Evolutionary conservation across 2,113 vertebrate species (phyloP).

Genomic region (Thomomys bottae): DNA sequence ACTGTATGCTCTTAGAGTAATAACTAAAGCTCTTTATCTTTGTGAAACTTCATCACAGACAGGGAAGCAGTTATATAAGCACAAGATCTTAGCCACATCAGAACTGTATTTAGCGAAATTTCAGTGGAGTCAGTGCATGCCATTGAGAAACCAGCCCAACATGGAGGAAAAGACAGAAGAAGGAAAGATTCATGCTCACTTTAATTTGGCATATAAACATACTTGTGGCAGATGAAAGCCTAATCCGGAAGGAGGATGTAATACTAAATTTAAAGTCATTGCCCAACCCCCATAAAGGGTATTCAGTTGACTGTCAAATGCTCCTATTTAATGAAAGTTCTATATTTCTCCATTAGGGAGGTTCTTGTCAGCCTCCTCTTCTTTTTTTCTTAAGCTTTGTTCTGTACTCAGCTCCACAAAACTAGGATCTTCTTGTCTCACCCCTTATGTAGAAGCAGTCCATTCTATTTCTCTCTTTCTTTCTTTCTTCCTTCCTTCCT

Average conservation of each 20-base stretch:
- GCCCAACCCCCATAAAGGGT: neutral
- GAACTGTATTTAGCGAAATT: neutral
- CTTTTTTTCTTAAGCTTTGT: neutral
- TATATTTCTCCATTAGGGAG: neutral
- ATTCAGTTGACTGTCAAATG: neutral
- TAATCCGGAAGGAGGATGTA: neutral
- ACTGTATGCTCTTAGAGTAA: neutral
- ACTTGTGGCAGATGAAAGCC: neutral
- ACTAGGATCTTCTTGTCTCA: neutral
- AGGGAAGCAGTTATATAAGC: constrained; percentile 8
- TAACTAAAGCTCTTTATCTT: neutral
- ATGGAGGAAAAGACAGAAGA: neutral
- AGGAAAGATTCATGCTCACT: neutral
- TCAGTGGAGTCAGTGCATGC: neutral
- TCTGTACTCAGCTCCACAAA: neutral
- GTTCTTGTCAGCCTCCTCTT: neutral
- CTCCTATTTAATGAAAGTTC: neutral
- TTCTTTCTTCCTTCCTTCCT: too few species aligned
- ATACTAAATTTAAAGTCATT: neutral
- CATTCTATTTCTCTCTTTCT: too few species aligned
- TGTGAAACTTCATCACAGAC: neutral
- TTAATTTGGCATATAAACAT: neutral
- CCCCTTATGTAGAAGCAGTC: neutral
- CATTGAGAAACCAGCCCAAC: neutral
- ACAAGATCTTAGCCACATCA: neutral